Base-by-base conservation (phyloP, 2,113 vertebrate genomes). In the Dipodomys ordii region DNA sequence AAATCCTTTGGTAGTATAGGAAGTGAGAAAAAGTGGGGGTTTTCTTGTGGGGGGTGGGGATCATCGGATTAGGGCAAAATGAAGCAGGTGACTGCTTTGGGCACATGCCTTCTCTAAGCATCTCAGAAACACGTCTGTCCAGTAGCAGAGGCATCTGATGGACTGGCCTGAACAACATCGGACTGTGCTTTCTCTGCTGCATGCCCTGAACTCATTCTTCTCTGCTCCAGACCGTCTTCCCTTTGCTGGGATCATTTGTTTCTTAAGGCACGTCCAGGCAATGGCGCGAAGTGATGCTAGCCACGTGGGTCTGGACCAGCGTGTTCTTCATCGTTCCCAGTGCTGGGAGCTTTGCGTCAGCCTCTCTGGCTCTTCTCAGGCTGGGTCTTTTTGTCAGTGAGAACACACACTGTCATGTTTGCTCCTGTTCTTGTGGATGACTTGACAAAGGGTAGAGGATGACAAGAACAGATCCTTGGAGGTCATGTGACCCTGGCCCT, bases 161-260 rank as follows among this genome's bases (percentile, higher is more conserved):
- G 46, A 12, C 22, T 7, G 35, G 9, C 25, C 25, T 81, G 74
- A 19, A 12, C 10, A 6, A 39, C 4, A 11, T 23, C 16, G 9
- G 20, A 9, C 28, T 71, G 64, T 2, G 19, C 3, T 32, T 32
- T 69, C 32, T 49, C 23, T 69, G 46, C 46, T 64, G 0, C 20
- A 3, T 35, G 25, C 16, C 11, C 57, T 3, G 1, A 12, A 9
- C 7, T 57, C 27, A 35, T 15, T 85, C 60, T 39, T 91, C n/a
- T 23, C 0, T n/a, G 39, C 2, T 46, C 23, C 46, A 0, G 6
- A 2, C 1, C 6, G n/a, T 39, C 23, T 60, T 13, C 8, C 4
- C 62, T 84, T 72, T 46, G 44, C 53, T 65, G 7, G 3, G 46
- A 68, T 6, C 10, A 7, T 25, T 35, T 64, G 20, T 64, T 19